Conservation (phyloP, 1,140 invertebrate genomes). For the Drosophila hydei region DNA sequence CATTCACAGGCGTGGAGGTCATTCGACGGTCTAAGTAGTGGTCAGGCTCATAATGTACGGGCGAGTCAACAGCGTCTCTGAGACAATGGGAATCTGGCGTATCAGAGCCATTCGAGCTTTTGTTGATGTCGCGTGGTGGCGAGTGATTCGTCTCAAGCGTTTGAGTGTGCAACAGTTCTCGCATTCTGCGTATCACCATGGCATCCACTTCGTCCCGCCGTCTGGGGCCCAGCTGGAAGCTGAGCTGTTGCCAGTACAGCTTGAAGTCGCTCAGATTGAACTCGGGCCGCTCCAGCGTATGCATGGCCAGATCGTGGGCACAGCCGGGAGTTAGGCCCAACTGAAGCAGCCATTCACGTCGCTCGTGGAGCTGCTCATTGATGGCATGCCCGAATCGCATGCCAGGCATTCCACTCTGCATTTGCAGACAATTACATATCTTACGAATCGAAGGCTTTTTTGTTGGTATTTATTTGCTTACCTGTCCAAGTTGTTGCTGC, state of each 20-base stretch:
- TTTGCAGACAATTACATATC: not conserved
- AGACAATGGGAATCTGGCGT: not conserved
- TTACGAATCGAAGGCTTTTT: not conserved
- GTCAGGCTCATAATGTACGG: too few species aligned
- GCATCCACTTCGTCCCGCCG: slow-evolving; percentile 1
- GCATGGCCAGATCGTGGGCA: slow-evolving; percentile 10
- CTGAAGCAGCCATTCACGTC: not conserved
- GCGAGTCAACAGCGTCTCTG: not conserved
- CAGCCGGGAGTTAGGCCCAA: not conserved
- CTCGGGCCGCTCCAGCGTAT: not conserved
- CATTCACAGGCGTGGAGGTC: slow-evolving; percentile 14
- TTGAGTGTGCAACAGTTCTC: not conserved
- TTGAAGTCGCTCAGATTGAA: not conserved
- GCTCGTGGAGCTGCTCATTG: not conserved
- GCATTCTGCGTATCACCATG: slow-evolving; percentile 1
- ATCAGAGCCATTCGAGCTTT: not conserved
- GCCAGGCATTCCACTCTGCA: not conserved
- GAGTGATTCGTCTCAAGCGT: not conserved
- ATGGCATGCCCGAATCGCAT: not conserved
- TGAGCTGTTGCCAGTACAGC: not conserved
- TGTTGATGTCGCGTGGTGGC: not conserved
- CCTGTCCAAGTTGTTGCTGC: not conserved
- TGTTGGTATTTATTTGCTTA: too few species aligned
- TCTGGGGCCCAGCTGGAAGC: not conserved
- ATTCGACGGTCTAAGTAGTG: not conserved